phyloP scores from a whole-genome alignment of 2,113 vertebrate genomes.

The Pelmatolapia mariae region DNA sequence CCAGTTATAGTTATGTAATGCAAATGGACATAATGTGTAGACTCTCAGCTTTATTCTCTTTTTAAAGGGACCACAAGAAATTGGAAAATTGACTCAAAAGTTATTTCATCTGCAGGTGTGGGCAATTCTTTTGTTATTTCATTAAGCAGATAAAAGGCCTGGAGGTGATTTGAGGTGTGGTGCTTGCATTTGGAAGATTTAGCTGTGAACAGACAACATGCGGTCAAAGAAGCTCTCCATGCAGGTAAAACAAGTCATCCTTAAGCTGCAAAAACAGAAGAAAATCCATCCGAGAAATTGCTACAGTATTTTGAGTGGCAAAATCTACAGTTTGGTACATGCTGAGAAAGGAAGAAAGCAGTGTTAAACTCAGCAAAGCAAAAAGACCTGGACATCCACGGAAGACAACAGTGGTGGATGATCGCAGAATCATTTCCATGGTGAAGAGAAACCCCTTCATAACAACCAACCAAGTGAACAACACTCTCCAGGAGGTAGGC shows the following conservation, averaged over 20 bases:
- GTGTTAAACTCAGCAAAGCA: neutral
- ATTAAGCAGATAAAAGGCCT: neutral
- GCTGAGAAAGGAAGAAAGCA: neutral
- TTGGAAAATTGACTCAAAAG: neutral
- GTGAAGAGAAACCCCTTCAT: neutral
- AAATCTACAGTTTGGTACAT: neutral
- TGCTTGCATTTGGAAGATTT: neutral
- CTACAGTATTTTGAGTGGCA: neutral
- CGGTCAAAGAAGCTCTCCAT: neutral
- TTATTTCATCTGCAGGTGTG: neutral
- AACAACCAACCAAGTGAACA: neutral
- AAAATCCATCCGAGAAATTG: neutral
- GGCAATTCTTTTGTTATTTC: neutral
- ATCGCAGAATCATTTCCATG: neutral
- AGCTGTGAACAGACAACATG: neutral
- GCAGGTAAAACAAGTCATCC: neutral
- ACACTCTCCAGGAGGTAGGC: neutral
- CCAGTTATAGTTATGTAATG: neutral
- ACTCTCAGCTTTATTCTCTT: neutral
- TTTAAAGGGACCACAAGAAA: neutral
- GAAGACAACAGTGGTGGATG: neutral
- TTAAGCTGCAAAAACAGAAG: neutral
- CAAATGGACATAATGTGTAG: neutral
- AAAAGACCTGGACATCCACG: neutral
- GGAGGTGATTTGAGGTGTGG: neutral